Evolutionary conservation across 1,140 invertebrate species (phyloP).

Genomic region (Drosophila ohnishii): DNA sequence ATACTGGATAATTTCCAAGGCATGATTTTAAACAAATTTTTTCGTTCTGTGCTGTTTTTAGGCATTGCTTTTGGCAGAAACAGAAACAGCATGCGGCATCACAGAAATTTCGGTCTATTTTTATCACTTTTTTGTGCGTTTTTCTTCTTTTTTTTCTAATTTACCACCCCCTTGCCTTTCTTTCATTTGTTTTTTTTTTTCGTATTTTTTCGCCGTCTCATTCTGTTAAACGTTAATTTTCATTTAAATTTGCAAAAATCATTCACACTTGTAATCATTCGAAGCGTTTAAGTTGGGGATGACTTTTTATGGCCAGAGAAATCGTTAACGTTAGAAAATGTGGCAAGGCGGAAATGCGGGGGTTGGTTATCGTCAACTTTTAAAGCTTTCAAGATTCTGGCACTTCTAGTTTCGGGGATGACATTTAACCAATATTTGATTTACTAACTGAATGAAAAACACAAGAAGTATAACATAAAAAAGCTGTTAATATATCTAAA

Average conservation of each 20-base stretch:
- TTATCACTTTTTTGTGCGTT: conserved; percentile 57
- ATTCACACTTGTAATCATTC: conserved; percentile 29
- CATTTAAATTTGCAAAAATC: conserved; percentile 48
- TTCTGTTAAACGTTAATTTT: conserved; percentile 52
- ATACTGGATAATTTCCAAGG: not conserved
- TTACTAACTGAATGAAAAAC: not conserved
- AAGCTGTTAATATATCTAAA: not conserved
- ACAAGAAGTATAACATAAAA: not conserved
- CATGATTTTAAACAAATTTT: not conserved
- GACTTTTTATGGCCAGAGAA: conserved; percentile 16
- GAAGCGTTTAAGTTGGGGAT: conserved; percentile 27
- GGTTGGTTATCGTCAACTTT: conserved; percentile 13
- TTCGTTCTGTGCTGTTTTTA: conserved; percentile 24
- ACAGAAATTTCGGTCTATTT: conserved; percentile 48
- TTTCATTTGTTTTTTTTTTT: conserved; percentile 14
- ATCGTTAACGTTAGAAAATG: conserved; percentile 15
- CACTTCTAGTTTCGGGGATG: conserved; percentile 17
- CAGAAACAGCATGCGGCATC: conserved; percentile 19
- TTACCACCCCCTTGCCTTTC: conserved; percentile 3
- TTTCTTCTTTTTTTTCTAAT: conserved; percentile 1
- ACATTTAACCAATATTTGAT: conserved; percentile 4
- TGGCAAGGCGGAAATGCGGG: not conserved
- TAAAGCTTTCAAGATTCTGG: not conserved
- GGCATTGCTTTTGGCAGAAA: conserved; percentile 33
- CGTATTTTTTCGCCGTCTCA: conserved; percentile 27